A percentile compares a stretch with the other conserved stretches of the same genome.
Evolutionary conservation across 1,140 invertebrate genomes (phyloP).

Genomic region (Drosophila baimaii): DNA sequence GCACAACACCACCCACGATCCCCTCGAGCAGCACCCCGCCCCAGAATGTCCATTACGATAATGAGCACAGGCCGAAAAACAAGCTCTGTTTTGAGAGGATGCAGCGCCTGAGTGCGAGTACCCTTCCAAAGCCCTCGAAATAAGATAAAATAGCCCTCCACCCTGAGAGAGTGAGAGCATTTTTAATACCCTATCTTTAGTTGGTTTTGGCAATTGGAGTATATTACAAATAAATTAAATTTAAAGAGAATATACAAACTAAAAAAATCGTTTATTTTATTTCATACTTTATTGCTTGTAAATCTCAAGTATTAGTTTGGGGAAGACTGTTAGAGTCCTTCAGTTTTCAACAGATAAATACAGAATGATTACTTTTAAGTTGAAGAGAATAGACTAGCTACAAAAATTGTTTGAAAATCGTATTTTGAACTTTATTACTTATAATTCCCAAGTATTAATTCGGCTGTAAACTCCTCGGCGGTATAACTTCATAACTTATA

Average conservation of each 20-base stretch:
- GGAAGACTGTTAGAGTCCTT: too few species aligned
- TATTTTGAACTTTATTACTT: too few species aligned
- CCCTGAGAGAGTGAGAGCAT: background rate
- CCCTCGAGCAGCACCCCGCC: slow-evolving; percentile 10
- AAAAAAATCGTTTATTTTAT: background rate
- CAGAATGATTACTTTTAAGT: too few species aligned
- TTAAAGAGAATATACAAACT: background rate
- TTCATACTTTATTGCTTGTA: too few species aligned
- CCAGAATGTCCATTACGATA: slow-evolving; percentile 56
- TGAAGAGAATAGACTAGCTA: background rate
- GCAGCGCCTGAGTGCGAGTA: slow-evolving; percentile 16
- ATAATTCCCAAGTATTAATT: too few species aligned
- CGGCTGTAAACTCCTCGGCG: background rate
- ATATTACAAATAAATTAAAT: background rate
- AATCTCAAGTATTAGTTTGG: too few species aligned
- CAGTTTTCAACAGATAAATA: too few species aligned
- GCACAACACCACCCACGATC: background rate
- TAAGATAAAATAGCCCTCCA: slow-evolving; percentile 2
- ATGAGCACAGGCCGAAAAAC: slow-evolving; percentile 46
- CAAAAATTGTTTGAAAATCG: background rate
- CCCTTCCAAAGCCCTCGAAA: background rate
- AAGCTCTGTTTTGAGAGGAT: slow-evolving; percentile 12
- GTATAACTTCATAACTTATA: too few species aligned
- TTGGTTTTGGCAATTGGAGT: background rate
- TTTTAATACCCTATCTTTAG: slow-evolving; percentile 11